phyloP scores from a whole-genome alignment of 2,888 invertebrate genomes.

The Hypomecis atomaria region DNA sequence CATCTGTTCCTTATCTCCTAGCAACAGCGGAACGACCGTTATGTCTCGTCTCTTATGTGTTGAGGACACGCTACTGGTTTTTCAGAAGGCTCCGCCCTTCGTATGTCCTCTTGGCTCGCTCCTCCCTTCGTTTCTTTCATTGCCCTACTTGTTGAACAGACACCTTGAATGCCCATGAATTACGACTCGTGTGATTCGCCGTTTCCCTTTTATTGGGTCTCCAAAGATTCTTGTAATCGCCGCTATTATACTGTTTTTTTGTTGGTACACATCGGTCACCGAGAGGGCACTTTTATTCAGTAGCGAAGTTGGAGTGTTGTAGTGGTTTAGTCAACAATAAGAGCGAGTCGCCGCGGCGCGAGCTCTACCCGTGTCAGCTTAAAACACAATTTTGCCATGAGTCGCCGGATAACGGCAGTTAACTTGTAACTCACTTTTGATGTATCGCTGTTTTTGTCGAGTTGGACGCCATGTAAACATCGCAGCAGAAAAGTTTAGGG shows the following conservation, averaged over 20 bases:
- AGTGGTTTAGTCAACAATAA: conserved; percentile 64
- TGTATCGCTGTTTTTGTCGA: conserved; percentile 79
- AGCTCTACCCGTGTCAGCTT: conserved; percentile 66
- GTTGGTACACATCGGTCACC: conserved; percentile 42
- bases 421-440: conserved; percentile 81
- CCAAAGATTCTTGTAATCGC: conserved; percentile 46
- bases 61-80: conserved; percentile 75
- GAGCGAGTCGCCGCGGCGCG: conserved; percentile 43
- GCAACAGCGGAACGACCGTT: conserved; percentile 74
- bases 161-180: conserved; percentile 67
- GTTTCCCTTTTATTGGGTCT: conserved; percentile 54
- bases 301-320: conserved; percentile 58
- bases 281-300: conserved; percentile 55
- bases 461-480: conserved; percentile 74
- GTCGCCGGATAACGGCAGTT: conserved; percentile 68
- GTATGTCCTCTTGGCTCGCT: conserved; percentile 70
- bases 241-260: conserved; percentile 43
- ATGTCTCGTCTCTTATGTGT: conserved; percentile 66
- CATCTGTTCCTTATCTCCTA: conserved; percentile 68
- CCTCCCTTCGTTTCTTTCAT: conserved; percentile 77
- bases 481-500: conserved; percentile 70
- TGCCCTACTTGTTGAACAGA: conserved; percentile 75
- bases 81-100: conserved; percentile 75
- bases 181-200: conserved; percentile 68
- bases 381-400: conserved; percentile 68